A percentile compares a stretch with the other conserved stretches of the same genome.
phyloP scores from a whole-genome alignment of 2,113 vertebrate species.

The Tachuris rubrigastra region DNA sequence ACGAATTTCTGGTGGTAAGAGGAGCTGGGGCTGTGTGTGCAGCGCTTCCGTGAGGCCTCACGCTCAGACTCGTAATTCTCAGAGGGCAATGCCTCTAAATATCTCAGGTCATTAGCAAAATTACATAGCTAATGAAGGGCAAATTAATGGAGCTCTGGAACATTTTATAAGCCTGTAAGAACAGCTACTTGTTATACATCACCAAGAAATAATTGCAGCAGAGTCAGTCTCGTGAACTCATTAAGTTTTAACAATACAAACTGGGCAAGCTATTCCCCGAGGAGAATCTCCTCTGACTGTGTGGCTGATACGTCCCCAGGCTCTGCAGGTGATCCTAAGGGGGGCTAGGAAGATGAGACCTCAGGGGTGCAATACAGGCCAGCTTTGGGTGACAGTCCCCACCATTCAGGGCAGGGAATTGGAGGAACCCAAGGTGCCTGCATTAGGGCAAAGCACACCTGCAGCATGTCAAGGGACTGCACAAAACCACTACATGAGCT shows the following conservation, averaged over 20 bases:
- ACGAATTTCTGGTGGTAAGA: conserved; percentile 8
- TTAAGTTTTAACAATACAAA: conserved; percentile 46
- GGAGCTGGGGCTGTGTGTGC: background rate
- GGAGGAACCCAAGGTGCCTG: background rate
- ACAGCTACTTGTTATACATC: conserved; percentile 70
- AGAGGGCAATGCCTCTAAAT: conserved; percentile 45
- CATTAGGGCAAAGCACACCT: background rate
- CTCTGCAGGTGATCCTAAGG: background rate
- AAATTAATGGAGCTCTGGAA: conserved; percentile 72
- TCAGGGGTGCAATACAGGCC: background rate
- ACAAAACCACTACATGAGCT: background rate
- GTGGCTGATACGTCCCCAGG: background rate
- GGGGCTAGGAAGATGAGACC: background rate
- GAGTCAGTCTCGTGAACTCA: conserved; percentile 45
- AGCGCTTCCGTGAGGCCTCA: background rate
- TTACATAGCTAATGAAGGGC: conserved; percentile 70
- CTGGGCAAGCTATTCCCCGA: background rate
- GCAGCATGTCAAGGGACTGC: background rate
- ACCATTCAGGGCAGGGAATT: background rate
- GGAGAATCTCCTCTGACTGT: background rate
- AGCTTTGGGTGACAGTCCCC: background rate
- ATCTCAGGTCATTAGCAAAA: conserved; percentile 73
- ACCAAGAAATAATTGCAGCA: conserved; percentile 67
- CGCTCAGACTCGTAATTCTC: conserved; percentile 43
- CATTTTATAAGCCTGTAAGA: conserved; percentile 65